phyloP scores from a whole-genome alignment of 2,797 vertebrate species.

The Taenioides sp. region DNA sequence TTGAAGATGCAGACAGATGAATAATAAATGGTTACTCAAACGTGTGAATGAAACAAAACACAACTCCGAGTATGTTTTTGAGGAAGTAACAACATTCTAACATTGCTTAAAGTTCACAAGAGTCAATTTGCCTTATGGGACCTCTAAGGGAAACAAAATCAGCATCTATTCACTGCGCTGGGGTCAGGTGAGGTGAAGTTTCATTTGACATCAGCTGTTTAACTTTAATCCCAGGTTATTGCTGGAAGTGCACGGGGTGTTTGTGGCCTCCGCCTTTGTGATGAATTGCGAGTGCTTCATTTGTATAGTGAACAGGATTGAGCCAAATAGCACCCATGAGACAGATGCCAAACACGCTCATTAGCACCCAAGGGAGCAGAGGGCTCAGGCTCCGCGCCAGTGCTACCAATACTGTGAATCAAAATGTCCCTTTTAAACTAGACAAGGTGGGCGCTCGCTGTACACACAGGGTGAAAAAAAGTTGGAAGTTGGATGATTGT shows the following conservation, averaged over 20 bases:
- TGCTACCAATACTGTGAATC: constrained; percentile 5
- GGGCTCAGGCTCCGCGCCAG: constrained; percentile 16
- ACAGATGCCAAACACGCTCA: constrained; percentile 28
- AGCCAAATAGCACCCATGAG: constrained; percentile 24
- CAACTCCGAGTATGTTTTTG: too few relatives aligned
- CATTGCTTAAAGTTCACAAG: too few relatives aligned
- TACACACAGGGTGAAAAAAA: not conserved
- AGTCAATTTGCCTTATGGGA: too few relatives aligned
- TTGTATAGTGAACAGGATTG: constrained; percentile 13
- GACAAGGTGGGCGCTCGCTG: not conserved
- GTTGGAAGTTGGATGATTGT: too few relatives aligned
- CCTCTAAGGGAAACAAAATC: too few relatives aligned
- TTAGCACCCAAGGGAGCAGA: constrained; percentile 21
- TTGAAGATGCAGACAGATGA: too few relatives aligned
- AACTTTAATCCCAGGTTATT: not conserved
- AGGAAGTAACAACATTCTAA: too few relatives aligned
- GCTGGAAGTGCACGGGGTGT: not conserved
- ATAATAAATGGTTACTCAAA: too few relatives aligned
- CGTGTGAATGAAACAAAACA: too few relatives aligned
- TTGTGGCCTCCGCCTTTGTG: not conserved
- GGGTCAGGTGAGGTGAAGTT: not conserved
- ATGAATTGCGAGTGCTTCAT: not conserved
- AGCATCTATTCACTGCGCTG: too few relatives aligned
- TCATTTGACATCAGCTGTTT: constrained; percentile 10
- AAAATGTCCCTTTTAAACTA: constrained; percentile 10